Percentiles rank a stretch among this genome's conserved stretches.
Conservation (phyloP, 2,797 vertebrate species). For the Lophotriccus pileatus region DNA sequence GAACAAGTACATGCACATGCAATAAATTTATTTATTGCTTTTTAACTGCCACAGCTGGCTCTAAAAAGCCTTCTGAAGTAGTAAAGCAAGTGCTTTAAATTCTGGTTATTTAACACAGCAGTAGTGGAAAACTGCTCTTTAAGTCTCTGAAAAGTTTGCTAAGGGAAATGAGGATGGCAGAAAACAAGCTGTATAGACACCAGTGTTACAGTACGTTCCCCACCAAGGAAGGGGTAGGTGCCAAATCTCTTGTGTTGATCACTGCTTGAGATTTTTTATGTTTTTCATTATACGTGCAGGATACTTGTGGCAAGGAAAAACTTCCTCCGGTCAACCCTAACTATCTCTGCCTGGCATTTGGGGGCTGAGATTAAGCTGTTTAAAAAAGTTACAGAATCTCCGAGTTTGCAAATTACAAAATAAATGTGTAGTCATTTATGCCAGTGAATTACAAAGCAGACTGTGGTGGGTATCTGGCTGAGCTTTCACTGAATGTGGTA, state of each 20-base stretch:
- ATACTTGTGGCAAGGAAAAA: not conserved
- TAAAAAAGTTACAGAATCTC: not conserved
- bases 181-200: not conserved
- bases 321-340: not conserved
- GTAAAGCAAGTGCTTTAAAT: not conserved
- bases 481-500: not conserved
- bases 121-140: not conserved
- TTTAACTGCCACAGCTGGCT: not conserved
- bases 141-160: not conserved
- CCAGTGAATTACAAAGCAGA: not conserved
- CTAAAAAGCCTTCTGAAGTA: not conserved
- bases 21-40: slow-evolving; percentile 37
- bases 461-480: not conserved
- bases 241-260: not conserved
- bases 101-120: not conserved
- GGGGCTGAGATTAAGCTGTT: not conserved
- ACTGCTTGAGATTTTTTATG: not conserved
- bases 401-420: not conserved
- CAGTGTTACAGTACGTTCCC: not conserved
- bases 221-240: not conserved
- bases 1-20: not conserved
- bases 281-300: not conserved
- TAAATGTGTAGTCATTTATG: not conserved
- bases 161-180: not conserved
- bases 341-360: not conserved